These are phyloP conservation scores for Tetragonula clypearis DNA, from an alignment of 1,140 invertebrate species.

Conservation along the genomic window DNA sequence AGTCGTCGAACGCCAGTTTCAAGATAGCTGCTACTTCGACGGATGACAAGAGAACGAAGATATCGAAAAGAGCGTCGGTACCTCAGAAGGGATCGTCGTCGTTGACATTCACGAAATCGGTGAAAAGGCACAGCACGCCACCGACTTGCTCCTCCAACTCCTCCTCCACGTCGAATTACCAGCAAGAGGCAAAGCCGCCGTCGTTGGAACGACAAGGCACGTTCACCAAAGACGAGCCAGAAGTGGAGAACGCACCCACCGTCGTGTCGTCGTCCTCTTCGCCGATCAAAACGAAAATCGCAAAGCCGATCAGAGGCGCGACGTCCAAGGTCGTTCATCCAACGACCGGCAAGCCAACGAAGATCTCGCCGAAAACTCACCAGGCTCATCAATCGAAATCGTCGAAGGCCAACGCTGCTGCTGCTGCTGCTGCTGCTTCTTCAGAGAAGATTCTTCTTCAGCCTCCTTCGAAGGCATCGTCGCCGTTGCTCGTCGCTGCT, in stretches of 20 bases:
- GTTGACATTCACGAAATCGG: conserved; percentile 63
- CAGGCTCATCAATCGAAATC: conserved; percentile 71
- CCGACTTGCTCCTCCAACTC: conserved; percentile 49
- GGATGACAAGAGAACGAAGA: conserved; percentile 48
- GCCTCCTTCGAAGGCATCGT: conserved; percentile 74
- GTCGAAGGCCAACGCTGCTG: conserved; percentile 72
- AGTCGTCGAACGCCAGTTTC: conserved; percentile 63
- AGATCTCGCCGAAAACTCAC: conserved; percentile 60
- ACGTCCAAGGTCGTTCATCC: conserved; percentile 62
- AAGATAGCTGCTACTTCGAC: conserved; percentile 50
- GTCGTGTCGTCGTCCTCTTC: conserved; percentile 70
- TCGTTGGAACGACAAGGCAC: conserved; percentile 91
- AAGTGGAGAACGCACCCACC: conserved; percentile 78
- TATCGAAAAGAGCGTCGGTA: conserved; percentile 69
- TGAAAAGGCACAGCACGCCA: conserved; percentile 74
- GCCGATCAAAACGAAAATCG: conserved; percentile 74
- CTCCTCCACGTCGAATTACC: conserved; percentile 36
- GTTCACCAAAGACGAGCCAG: conserved; percentile 91
- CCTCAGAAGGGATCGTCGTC: conserved; percentile 70
- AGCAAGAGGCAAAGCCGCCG: conserved; percentile 67
- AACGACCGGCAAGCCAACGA: conserved; percentile 62
- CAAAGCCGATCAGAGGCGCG: conserved; percentile 68
- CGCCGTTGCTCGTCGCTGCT: conserved; percentile 80
- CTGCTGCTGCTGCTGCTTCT: too few relatives aligned
- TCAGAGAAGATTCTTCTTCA: conserved; percentile 70